Percentiles rank a stretch among this genome's conserved stretches.
phyloP scores from a whole-genome alignment of 2,888 invertebrate genomes.

The Hypsopygia costalis region DNA sequence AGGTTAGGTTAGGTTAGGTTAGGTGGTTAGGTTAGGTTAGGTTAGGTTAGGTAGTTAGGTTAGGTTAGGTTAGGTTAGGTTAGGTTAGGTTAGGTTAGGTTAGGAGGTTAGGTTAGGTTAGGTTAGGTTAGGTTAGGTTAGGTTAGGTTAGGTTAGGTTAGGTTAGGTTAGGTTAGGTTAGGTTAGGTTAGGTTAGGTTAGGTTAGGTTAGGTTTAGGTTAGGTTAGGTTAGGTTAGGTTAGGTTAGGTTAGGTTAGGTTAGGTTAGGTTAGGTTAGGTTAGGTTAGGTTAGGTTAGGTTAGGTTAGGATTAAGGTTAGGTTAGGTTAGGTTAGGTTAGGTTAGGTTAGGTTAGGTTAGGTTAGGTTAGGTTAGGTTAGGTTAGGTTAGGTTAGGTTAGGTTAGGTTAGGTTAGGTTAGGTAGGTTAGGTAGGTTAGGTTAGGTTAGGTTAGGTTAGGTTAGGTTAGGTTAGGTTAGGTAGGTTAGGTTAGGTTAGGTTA shows the following conservation, averaged over 20 bases:
- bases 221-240: slow-evolving; percentile 20
- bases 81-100: slow-evolving; percentile 20
- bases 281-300: slow-evolving; percentile 20
- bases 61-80: slow-evolving; percentile 21
- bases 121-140: slow-evolving; percentile 20
- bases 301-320: slow-evolving; percentile 16
- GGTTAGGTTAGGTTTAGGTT: slow-evolving; percentile 19
- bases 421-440: slow-evolving; percentile 13
- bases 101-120: slow-evolving; percentile 21
- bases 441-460: slow-evolving; percentile 11
- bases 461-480: slow-evolving; percentile 17
- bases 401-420: slow-evolving; percentile 12
- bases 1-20: slow-evolving; percentile 21
- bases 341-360: slow-evolving; percentile 11
- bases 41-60: too few species aligned
- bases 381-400: too few species aligned
- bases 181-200: slow-evolving; percentile 21
- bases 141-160: too few species aligned
- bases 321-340: slow-evolving; percentile 17
- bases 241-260: slow-evolving; percentile 19
- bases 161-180: slow-evolving; percentile 20
- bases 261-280: slow-evolving; percentile 23
- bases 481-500: slow-evolving; percentile 12
- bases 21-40: slow-evolving; percentile 19
- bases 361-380: too few species aligned